phyloP scores from a whole-genome alignment of 2,797 vertebrate genomes.

The Morelia viridis region DNA sequence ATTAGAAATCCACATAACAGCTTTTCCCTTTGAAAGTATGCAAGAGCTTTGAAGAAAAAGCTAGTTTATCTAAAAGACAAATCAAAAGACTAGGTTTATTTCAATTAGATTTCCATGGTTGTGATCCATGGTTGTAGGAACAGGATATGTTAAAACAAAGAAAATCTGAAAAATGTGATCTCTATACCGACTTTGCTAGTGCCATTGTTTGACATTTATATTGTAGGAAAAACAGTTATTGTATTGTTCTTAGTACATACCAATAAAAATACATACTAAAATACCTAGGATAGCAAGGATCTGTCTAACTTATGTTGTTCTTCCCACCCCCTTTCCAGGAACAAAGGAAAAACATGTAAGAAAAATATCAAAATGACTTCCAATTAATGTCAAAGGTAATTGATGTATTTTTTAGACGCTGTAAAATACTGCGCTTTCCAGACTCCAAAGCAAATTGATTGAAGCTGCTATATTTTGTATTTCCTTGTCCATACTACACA shows the following conservation, averaged over 20 bases:
- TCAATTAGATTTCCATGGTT: slow-evolving; percentile 62
- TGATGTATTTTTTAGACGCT: background rate
- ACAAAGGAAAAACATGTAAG: slow-evolving; percentile 13
- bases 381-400: background rate
- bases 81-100: slow-evolving; percentile 55
- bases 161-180: slow-evolving; percentile 57
- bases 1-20: slow-evolving; percentile 47
- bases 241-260: background rate
- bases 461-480: background rate
- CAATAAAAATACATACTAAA: background rate
- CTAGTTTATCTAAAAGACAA: slow-evolving; percentile 45
- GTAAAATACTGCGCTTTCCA: background rate
- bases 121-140: slow-evolving; percentile 63
- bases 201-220: slow-evolving; percentile 24
- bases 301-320: slow-evolving; percentile 24
- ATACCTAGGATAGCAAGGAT: background rate
- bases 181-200: slow-evolving; percentile 47
- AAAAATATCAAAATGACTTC: slow-evolving; percentile 39
- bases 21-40: slow-evolving; percentile 38
- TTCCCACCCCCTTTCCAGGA: slow-evolving; percentile 21
- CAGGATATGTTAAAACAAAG: slow-evolving; percentile 52
- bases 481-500: background rate
- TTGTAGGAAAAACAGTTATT: background rate
- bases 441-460: background rate
- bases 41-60: slow-evolving; percentile 51